A percentile compares a stretch with the other conserved stretches of the same genome.
These are phyloP conservation scores for Aphaenogaster ashmeadi DNA, from an alignment of 1,140 invertebrate genomes.

Conservation along the genomic window DNA sequence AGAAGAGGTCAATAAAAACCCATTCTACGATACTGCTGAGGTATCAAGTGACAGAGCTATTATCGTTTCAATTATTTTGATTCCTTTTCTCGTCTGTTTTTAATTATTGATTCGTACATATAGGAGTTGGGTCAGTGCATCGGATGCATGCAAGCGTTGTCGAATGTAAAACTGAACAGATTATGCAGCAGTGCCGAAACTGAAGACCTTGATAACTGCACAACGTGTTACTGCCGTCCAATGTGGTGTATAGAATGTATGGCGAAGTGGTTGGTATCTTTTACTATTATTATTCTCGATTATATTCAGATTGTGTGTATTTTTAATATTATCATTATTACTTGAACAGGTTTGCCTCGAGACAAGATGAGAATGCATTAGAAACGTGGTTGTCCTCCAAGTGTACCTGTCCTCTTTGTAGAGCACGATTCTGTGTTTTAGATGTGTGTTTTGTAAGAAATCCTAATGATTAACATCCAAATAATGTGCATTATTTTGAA, in stretches of 20 bases:
- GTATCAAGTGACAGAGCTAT: conserved; percentile 83
- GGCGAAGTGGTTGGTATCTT: conserved; percentile 91
- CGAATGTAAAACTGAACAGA: conserved; percentile 94
- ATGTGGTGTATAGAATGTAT: conserved; percentile 96
- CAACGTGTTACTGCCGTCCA: conserved; percentile 91
- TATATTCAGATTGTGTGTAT: neutral
- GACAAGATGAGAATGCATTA: conserved; percentile 92
- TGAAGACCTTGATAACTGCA: conserved; percentile 86
- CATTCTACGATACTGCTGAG: conserved; percentile 89
- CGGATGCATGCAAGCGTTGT: conserved; percentile 93
- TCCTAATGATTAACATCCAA: conserved; percentile 13
- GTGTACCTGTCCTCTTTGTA: conserved; percentile 96
- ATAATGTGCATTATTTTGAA: conserved; percentile 7
- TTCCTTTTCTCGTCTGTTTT: neutral
- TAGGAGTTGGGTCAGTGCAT: conserved; percentile 94
- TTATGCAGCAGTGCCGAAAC: conserved; percentile 88
- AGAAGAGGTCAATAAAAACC: conserved; percentile 92
- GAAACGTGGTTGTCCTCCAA: conserved; percentile 94
- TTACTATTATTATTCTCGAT: conserved; percentile 43
- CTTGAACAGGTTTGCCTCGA: conserved; percentile 90
- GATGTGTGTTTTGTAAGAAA: conserved; percentile 89
- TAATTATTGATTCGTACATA: conserved; percentile 63
- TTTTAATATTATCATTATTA: conserved; percentile 44
- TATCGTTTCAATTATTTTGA: conserved; percentile 38
- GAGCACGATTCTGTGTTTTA: conserved; percentile 94